Conservation (phyloP, 1,140 invertebrate genomes). For the Leucophenga varia region DNA sequence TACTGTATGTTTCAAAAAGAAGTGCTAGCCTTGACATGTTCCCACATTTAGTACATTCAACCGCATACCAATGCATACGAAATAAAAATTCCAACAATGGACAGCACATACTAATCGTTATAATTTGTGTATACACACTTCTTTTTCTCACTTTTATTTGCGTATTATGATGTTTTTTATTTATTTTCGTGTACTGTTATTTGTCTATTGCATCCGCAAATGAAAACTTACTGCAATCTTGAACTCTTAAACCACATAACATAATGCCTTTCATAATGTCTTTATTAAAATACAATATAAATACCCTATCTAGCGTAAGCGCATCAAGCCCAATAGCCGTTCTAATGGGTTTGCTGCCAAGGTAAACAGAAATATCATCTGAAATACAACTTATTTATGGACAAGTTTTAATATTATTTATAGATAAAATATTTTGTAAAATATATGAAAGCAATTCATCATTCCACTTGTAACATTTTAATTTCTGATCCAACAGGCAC, state of each 20-base stretch:
- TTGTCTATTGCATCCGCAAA: slow-evolving; percentile 42
- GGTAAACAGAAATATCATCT: slow-evolving; percentile 60
- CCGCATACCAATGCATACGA: slow-evolving; percentile 7
- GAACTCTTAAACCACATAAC: slow-evolving; percentile 38
- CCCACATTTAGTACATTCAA: slow-evolving; percentile 35
- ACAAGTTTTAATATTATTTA: slow-evolving; percentile 14
- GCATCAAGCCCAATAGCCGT: slow-evolving; percentile 74
- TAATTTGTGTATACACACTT: slow-evolving; percentile 40
- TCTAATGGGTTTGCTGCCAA: slow-evolving; percentile 79
- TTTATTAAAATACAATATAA: slow-evolving; percentile 21
- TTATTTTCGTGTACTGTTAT: slow-evolving; percentile 25
- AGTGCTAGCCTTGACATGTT: slow-evolving; percentile 21
- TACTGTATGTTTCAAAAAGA: no score
- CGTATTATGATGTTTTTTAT: slow-evolving; percentile 28
- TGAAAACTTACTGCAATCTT: slow-evolving; percentile 23
- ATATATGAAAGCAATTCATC: no score
- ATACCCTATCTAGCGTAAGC: slow-evolving; percentile 40
- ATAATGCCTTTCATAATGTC: slow-evolving; percentile 38
- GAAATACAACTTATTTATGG: background rate
- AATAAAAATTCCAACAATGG: no score
- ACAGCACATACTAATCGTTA: slow-evolving; percentile 40
- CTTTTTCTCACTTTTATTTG: slow-evolving; percentile 50
- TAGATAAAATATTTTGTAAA: slow-evolving; percentile 8
- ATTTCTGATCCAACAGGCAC: slow-evolving; percentile 60
- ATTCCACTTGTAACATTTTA: slow-evolving; percentile 46